Base-by-base conservation (phyloP, 2,888 invertebrate species). In the Halictus quadricinctus region DNA sequence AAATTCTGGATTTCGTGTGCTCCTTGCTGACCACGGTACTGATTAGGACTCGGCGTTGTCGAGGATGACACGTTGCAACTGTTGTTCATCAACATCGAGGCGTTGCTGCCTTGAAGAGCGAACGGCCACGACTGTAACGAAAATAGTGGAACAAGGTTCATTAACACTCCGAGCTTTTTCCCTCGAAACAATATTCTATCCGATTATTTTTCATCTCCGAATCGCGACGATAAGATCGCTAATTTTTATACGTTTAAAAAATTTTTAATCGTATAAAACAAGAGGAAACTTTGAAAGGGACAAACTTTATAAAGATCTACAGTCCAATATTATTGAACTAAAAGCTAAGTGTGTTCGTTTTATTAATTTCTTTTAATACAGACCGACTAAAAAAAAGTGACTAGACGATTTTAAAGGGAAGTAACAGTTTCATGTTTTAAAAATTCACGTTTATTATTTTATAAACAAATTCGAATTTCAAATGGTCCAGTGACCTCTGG, bases 71-170 rank as follows among this genome's bases (percentile, higher is more conserved):
- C 89, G 85, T 89, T 89, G 83, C 92, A 92, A 89, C 91, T 92
- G 89, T 91, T 93, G 86, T 91, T 93, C 88, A 91, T 88, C 72
- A 92, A 81, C 87, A 92, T 88, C 48, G 91, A 89, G 41, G 90
- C 79, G 46, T 90, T 88, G 15, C 87, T 79, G 76, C 91, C 89
- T 94, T 97, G 97, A 93, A 97, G 97, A 82, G 97, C 97, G 92
- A 97, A 97, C 0, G 97, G 97, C 97, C 97, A 97, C n/a, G 97
- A 97, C 97, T 97, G 96, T 46, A 96, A 96, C 77, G 84, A 73
- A 69, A 41, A 82, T 76, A 21, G 29, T 58, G 79, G 72, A 58
- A 69, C 66, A 10, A 25, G 7, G 48, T 69, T 66, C 64, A 18
- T 66, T 66, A 46, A n/a, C 41, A 36, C 41, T 12, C 18, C 21